These are phyloP conservation scores for Siniperca undulata DNA, from an alignment of 2,797 vertebrate species.

Conservation along the genomic window DNA sequence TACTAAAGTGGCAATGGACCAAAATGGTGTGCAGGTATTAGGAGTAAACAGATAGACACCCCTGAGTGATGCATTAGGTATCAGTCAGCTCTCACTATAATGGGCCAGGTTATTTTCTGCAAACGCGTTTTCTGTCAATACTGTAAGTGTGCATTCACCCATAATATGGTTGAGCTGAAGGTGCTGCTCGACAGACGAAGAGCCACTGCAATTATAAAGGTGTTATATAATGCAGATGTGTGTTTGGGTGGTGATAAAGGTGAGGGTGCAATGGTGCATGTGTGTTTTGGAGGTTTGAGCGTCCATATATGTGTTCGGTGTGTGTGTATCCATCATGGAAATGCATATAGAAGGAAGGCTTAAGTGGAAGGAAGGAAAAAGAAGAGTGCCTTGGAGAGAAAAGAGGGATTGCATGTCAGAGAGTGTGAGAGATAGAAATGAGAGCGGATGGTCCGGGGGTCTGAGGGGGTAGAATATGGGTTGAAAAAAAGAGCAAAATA, in stretches of 20 bases:
- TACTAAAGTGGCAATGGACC: conserved; percentile 12
- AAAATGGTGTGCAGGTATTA: conserved; percentile 43
- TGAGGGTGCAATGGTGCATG: neutral
- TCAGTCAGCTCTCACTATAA: conserved; percentile 60
- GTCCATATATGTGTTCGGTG: conserved; percentile 29
- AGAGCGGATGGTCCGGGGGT: conserved; percentile 38
- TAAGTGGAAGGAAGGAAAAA: conserved; percentile 49
- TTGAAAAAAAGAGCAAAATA: conserved; percentile 45
- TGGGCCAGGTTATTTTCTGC: conserved; percentile 60
- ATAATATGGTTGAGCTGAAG: conserved; percentile 38
- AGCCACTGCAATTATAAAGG: conserved; percentile 23
- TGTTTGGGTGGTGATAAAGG: conserved; percentile 6
- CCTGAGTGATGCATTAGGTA: conserved; percentile 55
- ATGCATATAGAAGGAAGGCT: conserved; percentile 56
- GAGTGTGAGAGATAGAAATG: conserved; percentile 66
- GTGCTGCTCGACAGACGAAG: conserved; percentile 30
- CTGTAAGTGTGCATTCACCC: conserved; percentile 47
- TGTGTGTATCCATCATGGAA: conserved; percentile 55
- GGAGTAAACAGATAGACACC: conserved; percentile 41
- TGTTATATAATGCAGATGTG: conserved; percentile 34
- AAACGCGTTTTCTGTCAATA: conserved; percentile 52
- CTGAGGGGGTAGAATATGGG: conserved; percentile 15
- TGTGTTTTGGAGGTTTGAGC: conserved; percentile 10
- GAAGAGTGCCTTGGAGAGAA: conserved; percentile 60
- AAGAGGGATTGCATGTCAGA: conserved; percentile 73